Evolutionary conservation across 2,113 vertebrate species (phyloP).

Genomic region (Lota lota): DNA sequence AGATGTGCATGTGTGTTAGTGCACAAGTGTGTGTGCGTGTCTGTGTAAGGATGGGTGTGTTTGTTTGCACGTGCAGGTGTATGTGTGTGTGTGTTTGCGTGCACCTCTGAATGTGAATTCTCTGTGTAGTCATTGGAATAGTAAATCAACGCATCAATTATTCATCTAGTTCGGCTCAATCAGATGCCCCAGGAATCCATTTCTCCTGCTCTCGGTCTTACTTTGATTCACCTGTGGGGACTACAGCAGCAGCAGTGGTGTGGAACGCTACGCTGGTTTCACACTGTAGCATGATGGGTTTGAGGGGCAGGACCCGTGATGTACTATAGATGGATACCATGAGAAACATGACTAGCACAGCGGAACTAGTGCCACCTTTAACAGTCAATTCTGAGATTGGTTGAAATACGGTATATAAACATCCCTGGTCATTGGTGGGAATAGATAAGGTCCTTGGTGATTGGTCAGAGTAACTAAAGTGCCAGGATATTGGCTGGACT

Average conservation of each 20-base stretch:
- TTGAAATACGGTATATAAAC: too few relatives aligned
- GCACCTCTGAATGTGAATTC: neutral
- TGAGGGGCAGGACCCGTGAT: constrained; percentile 15
- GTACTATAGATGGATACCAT: constrained; percentile 18
- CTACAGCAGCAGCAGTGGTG: constrained; percentile 39
- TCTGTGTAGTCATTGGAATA: constrained; percentile 38
- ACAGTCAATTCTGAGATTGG: too few relatives aligned
- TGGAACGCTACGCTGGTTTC: constrained; percentile 35
- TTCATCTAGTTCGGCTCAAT: constrained; percentile 63
- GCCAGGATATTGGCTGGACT: too few relatives aligned
- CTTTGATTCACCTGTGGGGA: constrained; percentile 48
- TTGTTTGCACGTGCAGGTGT: neutral
- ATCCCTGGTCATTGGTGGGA: too few relatives aligned
- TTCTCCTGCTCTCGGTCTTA: constrained; percentile 9
- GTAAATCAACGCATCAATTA: constrained; percentile 59
- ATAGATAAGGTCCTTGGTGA: too few relatives aligned
- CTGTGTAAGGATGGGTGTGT: neutral
- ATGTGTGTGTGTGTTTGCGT: neutral
- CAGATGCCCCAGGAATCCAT: constrained; percentile 56
- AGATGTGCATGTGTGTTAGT: neutral
- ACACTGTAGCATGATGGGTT: constrained; percentile 38
- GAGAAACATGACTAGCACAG: constrained; percentile 10
- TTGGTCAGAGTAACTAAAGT: too few relatives aligned
- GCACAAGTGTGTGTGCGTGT: neutral
- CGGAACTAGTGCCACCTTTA: neutral